Percentiles rank a stretch among this genome's conserved stretches.
Conservation (phyloP, 2,797 vertebrate genomes). For the Enteromius treurensis region DNA sequence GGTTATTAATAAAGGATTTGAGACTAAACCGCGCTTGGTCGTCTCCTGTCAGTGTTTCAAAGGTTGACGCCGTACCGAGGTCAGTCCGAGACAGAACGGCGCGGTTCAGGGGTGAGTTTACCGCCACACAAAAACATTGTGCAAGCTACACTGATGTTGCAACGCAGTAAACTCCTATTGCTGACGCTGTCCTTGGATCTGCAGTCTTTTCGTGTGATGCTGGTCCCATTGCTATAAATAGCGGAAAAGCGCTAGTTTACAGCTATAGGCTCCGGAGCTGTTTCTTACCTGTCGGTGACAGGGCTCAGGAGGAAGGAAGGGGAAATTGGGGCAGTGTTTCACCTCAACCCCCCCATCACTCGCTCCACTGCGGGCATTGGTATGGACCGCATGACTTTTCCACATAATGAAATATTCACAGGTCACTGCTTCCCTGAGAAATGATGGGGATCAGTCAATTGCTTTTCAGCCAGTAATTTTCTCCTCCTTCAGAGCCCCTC, state of each 20-base stretch:
- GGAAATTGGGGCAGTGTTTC: conserved; percentile 49
- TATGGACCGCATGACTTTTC: conserved; percentile 85
- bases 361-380: conserved; percentile 76
- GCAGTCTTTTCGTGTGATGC: conserved; percentile 42
- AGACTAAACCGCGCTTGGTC: background rate
- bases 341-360: conserved; percentile 36
- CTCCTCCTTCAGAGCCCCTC: conserved; percentile 79
- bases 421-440: conserved; percentile 96
- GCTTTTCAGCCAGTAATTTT: conserved; percentile 85
- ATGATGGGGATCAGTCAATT: conserved; percentile 93
- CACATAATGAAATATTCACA: conserved; percentile 99
- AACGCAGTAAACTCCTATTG: conserved; percentile 19
- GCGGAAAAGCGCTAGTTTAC: conserved; percentile 44
- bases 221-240: conserved; percentile 56
- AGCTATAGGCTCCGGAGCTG: conserved; percentile 24
- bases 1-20: conserved; percentile 31
- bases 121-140: background rate
- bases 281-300: conserved; percentile 57
- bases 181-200: conserved; percentile 42
- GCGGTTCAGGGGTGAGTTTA: conserved; percentile 4
- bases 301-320: conserved; percentile 44
- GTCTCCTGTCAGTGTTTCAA: background rate
- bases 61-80: background rate
- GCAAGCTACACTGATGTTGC: conserved; percentile 24
- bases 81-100: background rate